Percentiles rank a stretch among this genome's conserved stretches.
Conservation (phyloP, 2,113 vertebrate species). For the Bos indicus region DNA sequence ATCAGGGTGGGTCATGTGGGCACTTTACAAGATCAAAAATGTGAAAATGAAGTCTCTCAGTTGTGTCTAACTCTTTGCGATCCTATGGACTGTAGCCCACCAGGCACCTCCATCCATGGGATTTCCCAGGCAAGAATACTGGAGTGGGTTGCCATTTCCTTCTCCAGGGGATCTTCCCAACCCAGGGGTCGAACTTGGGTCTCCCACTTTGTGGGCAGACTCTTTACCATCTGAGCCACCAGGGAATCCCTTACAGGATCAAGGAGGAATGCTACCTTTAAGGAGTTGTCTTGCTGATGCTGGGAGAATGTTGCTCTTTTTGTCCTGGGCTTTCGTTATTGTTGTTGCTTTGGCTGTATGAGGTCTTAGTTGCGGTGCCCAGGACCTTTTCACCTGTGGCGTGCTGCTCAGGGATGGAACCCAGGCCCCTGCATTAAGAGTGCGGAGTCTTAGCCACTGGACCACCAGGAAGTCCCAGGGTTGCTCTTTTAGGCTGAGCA, state of each 20-base stretch:
- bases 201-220: background rate
- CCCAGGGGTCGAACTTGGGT: background rate
- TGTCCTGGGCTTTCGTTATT: background rate
- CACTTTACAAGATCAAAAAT: background rate
- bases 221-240: background rate
- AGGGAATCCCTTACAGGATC: background rate
- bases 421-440: background rate
- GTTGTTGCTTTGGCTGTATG: background rate
- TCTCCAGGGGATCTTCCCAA: background rate
- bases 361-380: background rate
- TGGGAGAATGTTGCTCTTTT: background rate
- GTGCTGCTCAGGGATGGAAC: background rate
- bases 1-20: background rate
- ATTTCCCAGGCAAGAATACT: background rate
- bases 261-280: background rate
- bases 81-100: background rate
- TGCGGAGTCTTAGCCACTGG: background rate
- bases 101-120: background rate
- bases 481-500: background rate
- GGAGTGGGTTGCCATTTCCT: background rate
- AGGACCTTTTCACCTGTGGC: background rate
- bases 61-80: fast-evolving
- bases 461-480: background rate
- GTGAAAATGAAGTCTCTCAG: background rate
- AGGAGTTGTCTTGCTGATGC: background rate